Conservation (phyloP, 2,888 invertebrate genomes). For the Drosophila limbata region DNA sequence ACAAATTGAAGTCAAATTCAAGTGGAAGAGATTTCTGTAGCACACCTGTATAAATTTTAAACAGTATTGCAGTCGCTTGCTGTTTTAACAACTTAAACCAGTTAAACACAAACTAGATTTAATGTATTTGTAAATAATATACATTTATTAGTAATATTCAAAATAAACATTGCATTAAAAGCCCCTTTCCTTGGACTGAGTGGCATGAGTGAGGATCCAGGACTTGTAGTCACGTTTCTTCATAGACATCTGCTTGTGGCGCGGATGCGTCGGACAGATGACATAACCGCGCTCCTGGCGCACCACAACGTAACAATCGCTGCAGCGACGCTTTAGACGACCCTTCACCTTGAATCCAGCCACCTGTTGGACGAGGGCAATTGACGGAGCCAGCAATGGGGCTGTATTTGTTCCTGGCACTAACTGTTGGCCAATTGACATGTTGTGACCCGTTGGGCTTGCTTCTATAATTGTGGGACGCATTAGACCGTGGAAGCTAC, state of each 20-base stretch:
- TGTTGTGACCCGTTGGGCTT: slow-evolving; percentile 16
- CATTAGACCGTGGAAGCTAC: slow-evolving; percentile 75
- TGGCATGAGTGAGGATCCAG: slow-evolving; percentile 91
- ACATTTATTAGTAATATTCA: not conserved
- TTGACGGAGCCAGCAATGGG: slow-evolving; percentile 71
- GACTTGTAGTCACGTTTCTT: slow-evolving; percentile 89
- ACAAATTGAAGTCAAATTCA: no score
- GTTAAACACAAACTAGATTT: not conserved
- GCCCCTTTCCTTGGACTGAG: slow-evolving; percentile 87
- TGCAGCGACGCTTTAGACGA: slow-evolving; percentile 89
- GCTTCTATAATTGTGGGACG: slow-evolving; percentile 48
- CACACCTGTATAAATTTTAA: not conserved
- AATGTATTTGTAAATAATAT: not conserved
- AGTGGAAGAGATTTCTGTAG: no score
- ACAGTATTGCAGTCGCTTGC: not conserved
- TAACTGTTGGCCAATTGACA: slow-evolving; percentile 28
- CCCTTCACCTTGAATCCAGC: slow-evolving; percentile 91
- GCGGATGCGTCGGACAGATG: slow-evolving; percentile 90
- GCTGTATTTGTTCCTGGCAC: slow-evolving; percentile 16
- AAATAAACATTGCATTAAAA: slow-evolving; percentile 42
- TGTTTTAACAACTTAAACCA: not conserved
- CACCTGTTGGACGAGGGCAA: slow-evolving; percentile 81
- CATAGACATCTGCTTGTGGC: slow-evolving; percentile 93
- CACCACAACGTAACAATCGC: slow-evolving; percentile 91
- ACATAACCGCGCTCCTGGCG: slow-evolving; percentile 89